These are phyloP conservation scores for Mactromeris polynyma DNA, from an alignment of 2,888 invertebrate genomes.

Conservation along the genomic window DNA sequence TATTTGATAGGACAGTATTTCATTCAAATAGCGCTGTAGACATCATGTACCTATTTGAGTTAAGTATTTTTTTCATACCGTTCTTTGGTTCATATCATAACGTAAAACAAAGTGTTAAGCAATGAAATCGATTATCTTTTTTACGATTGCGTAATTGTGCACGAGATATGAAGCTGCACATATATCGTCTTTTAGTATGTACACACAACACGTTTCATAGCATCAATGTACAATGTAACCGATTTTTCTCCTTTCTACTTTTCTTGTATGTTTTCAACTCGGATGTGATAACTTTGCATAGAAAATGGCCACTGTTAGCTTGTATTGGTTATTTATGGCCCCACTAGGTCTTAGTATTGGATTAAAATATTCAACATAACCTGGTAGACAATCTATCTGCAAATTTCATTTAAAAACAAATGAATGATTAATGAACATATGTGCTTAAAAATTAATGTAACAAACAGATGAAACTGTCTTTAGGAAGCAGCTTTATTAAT, in stretches of 20 bases:
- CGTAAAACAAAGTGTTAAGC: background rate
- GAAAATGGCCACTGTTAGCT: constrained; percentile 15
- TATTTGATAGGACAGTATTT: background rate
- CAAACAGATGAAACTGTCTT: constrained; percentile 44
- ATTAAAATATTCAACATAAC: constrained; percentile 56
- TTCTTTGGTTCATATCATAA: background rate
- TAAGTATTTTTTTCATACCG: background rate
- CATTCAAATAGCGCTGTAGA: background rate
- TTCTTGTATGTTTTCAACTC: background rate
- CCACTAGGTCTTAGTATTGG: constrained; percentile 49
- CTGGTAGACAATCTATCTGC: constrained; percentile 34
- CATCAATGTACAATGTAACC: background rate
- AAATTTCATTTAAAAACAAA: constrained; percentile 34
- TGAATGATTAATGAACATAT: constrained; percentile 61
- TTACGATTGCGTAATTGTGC: background rate
- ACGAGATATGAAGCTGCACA: background rate
- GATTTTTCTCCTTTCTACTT: background rate
- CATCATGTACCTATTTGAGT: background rate
- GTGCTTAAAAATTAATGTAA: constrained; percentile 68
- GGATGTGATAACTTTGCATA: background rate
- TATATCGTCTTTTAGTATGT: background rate
- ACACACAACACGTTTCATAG: background rate
- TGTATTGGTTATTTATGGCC: constrained; percentile 16
- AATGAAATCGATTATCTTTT: background rate
- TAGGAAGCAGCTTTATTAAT: constrained; percentile 45